Evolutionary conservation across 2,888 invertebrate genomes (phyloP).

Genomic region (Chrysolina oricalcia): DNA sequence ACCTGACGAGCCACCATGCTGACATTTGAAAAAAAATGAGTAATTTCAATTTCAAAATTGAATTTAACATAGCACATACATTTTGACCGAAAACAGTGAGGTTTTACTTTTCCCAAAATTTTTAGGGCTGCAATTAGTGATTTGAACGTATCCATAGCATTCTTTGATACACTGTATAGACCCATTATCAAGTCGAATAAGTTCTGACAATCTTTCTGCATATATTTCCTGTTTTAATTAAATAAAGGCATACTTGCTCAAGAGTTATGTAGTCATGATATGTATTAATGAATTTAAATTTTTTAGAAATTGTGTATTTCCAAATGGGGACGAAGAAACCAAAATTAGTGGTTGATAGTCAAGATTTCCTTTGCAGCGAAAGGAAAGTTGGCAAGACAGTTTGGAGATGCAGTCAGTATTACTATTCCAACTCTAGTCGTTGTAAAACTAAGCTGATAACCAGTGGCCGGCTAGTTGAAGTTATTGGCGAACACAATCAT

Average conservation of each 20-base stretch:
- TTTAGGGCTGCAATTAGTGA: no score
- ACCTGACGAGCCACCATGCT: no score
- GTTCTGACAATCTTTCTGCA: no score
- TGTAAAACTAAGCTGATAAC: constrained; percentile 58
- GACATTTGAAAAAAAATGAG: no score
- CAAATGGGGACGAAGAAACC: constrained; percentile 61
- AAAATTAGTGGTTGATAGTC: constrained; percentile 57
- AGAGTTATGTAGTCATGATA: not conserved
- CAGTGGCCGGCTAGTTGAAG: constrained; percentile 55
- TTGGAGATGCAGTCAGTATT: constrained; percentile 61
- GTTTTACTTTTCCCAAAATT: no score
- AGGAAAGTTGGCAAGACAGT: constrained; percentile 53
- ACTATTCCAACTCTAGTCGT: constrained; percentile 53
- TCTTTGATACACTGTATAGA: no score
- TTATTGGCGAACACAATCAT: constrained; percentile 57
- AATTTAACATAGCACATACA: no score
- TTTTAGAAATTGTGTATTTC: constrained; percentile 61
- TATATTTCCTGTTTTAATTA: not conserved
- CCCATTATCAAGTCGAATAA: no score
- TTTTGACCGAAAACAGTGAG: no score
- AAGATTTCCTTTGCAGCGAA: constrained; percentile 56
- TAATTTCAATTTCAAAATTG: no score
- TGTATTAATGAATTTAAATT: constrained; percentile 25
- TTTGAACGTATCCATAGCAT: no score
- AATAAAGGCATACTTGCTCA: not conserved